These are phyloP conservation scores for Varanus salvator DNA, from an alignment of 2,113 vertebrate species.

Conservation along the genomic window DNA sequence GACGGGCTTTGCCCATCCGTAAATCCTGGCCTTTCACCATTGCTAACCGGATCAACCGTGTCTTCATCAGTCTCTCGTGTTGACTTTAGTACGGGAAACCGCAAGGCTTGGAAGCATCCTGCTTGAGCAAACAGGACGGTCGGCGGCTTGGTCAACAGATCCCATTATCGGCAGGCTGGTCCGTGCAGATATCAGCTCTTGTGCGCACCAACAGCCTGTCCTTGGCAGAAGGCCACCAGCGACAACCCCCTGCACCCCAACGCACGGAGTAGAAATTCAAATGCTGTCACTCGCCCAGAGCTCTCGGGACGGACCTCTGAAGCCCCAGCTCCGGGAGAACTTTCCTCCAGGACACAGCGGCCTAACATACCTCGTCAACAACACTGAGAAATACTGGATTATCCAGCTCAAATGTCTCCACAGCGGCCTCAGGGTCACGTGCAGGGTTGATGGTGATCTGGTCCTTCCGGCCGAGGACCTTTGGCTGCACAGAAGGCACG, in stretches of 20 bases:
- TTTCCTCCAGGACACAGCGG: background rate
- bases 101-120: background rate
- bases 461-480: background rate
- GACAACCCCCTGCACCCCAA: background rate
- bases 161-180: background rate
- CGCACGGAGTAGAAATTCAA: background rate
- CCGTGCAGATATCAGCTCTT: background rate
- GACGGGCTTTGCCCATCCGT: background rate
- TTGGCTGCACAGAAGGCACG: constrained; percentile 44
- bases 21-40: background rate
- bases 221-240: background rate
- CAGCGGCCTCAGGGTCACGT: constrained; percentile 22
- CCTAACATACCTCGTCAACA: constrained; percentile 44
- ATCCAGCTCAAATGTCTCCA: constrained; percentile 61
- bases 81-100: background rate
- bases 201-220: background rate
- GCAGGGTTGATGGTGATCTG: background rate
- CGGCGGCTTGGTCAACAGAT: background rate
- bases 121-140: background rate
- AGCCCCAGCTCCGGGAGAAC: background rate
- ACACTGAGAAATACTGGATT: constrained; percentile 26
- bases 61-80: background rate
- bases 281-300: too few relatives aligned
- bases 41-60: background rate
- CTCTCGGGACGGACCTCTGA: too few relatives aligned